These are phyloP conservation scores for Geotrypetes seraphini DNA, from an alignment of 2,797 vertebrate genomes.

Conservation along the genomic window DNA sequence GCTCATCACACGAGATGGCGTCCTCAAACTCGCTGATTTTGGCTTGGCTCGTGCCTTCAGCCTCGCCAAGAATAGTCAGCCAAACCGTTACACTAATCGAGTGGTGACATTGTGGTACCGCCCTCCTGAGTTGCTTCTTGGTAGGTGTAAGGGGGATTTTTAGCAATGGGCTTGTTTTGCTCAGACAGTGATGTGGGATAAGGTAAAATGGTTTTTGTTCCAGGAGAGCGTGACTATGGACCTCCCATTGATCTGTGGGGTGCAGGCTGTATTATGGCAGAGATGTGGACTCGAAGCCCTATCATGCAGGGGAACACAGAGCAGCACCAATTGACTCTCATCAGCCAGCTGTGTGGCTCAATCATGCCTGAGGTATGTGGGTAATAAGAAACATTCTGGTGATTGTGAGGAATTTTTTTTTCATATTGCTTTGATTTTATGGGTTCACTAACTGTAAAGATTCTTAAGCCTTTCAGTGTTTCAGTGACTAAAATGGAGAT, in stretches of 20 bases:
- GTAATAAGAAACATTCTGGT: no score
- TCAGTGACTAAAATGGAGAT: no score
- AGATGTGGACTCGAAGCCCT: slow-evolving; percentile 97
- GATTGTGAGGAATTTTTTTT: no score
- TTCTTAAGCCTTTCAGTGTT: no score
- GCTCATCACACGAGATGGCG: slow-evolving; percentile 88
- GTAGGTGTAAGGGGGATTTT: no score
- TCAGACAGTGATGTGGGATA: background rate
- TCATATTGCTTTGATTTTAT: no score
- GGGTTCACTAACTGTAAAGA: no score
- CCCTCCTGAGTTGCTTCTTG: slow-evolving; percentile 87
- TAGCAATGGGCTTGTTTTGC: no score
- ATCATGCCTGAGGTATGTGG: slow-evolving; percentile 81
- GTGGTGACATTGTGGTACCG: slow-evolving; percentile 96
- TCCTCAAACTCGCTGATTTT: slow-evolving; percentile 91
- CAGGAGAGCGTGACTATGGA: slow-evolving; percentile 92
- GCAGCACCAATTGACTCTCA: slow-evolving; percentile 94
- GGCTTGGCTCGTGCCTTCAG: slow-evolving; percentile 93
- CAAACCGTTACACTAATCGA: slow-evolving; percentile 92
- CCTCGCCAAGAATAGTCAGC: slow-evolving; percentile 93
- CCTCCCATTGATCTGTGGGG: slow-evolving; percentile 97
- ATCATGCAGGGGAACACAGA: slow-evolving; percentile 98
- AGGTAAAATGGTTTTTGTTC: slow-evolving; percentile 14
- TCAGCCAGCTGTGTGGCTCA: slow-evolving; percentile 95
- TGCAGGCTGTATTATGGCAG: slow-evolving; percentile 94